Percentiles rank a stretch among this genome's conserved stretches.
Evolutionary conservation across 1,140 invertebrate species (phyloP).

Genomic region (Elysia chlorotica): DNA sequence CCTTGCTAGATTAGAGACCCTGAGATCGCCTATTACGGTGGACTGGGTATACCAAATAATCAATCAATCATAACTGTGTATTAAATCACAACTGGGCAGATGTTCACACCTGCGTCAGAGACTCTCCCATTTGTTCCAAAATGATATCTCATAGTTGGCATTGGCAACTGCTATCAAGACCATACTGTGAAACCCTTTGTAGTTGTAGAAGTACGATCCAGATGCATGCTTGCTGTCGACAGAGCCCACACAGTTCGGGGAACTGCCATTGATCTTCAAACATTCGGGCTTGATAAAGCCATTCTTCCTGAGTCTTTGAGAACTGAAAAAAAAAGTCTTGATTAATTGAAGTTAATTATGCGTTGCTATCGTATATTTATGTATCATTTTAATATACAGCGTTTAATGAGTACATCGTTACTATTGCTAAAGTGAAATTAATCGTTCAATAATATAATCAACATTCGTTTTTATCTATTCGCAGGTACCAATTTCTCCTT

Average conservation of each 20-base stretch:
- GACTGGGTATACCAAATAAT: too few species aligned
- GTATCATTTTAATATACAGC: background rate
- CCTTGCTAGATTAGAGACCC: too few species aligned
- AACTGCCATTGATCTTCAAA: background rate
- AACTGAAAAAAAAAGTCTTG: too few species aligned
- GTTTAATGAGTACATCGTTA: background rate
- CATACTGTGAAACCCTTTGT: background rate
- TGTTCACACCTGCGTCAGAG: background rate
- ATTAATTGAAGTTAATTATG: background rate
- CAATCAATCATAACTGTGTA: too few species aligned
- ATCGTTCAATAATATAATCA: background rate
- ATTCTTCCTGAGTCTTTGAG: background rate
- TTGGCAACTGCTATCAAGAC: background rate
- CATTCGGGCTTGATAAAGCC: background rate
- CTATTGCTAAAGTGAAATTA: background rate
- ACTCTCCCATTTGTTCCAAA: background rate
- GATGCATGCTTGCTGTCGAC: background rate
- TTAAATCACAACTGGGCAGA: too few species aligned
- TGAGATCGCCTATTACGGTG: too few species aligned
- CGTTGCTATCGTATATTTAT: background rate
- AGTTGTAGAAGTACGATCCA: background rate
- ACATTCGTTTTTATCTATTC: background rate
- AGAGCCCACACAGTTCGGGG: background rate
- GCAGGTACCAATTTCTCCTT: background rate
- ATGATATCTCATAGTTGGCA: background rate